Base-by-base conservation (phyloP, 2,113 vertebrate species). In the Calypte anna region DNA sequence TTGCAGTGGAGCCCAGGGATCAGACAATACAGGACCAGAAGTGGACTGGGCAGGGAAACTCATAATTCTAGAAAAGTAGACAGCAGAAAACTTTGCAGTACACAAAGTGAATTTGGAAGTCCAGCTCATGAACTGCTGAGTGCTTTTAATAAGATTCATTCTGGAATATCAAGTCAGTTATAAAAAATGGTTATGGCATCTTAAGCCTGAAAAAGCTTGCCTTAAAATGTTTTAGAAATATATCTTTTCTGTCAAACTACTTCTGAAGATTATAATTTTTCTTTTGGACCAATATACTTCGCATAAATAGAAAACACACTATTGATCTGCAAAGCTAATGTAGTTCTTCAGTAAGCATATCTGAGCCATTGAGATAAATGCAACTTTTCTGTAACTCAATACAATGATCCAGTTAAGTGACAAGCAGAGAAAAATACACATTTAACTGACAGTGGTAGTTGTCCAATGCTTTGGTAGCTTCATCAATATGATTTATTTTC, bases 101-200 rank as follows among this genome's bases (percentile, higher is more conserved):
- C 33, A 28, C 27, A 63, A 86, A 80, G 64, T 40, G 27, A 90
- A 38, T 55, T 50, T 59, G 24, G 46, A 83, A 86, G 63, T 30
- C 76, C 86, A 94, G 63, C 83, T 54, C 5, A 3, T 54, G 55
- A 92, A 58, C 51, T 86, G 64, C 61, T 75, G 81, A 87, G 48
- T 72, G 66, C 59, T 94, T 89, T 87, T 84, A 89, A 33, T 57
- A 70, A 76, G 17, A 94, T 68, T 67, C 53, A 88, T 59, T 63
- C 79, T 78, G 68, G 67, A 93, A 44, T 31, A 94, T 31, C 57
- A 88, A 75, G 62, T 53, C 91, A 92, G 89, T 75, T 86, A 82
- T 72, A 92, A 91, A 33, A 91, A 92, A 82, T 51, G 36, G 55
- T 55, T 76, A 31, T 21, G 83, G 62, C 38, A 82, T 73, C 83